Conservation (phyloP, 2,888 invertebrate genomes). For the Beris chalybata region DNA sequence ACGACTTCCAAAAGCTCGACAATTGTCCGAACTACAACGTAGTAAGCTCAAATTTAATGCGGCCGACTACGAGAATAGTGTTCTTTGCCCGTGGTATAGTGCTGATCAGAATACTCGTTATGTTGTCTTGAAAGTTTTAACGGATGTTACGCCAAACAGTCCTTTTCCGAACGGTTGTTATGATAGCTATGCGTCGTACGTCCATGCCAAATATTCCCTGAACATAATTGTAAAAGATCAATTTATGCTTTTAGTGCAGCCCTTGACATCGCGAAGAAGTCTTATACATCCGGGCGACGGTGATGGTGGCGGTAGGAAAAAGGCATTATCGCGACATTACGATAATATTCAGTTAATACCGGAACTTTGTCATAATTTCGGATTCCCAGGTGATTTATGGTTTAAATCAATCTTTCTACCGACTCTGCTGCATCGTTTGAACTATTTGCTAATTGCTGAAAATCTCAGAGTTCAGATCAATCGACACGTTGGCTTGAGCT, state of each 20-base stretch:
- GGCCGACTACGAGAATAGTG: constrained; percentile 68
- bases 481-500: constrained; percentile 43
- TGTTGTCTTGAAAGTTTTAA: constrained; percentile 70
- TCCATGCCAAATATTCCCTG: constrained; percentile 70
- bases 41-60: constrained; percentile 57
- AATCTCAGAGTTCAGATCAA: constrained; percentile 53
- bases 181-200: constrained; percentile 74
- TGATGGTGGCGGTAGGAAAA: constrained; percentile 49
- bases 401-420: constrained; percentile 83
- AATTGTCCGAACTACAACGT: constrained; percentile 59
- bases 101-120: constrained; percentile 60
- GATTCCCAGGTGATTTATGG: constrained; percentile 78
- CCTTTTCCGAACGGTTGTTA: constrained; percentile 66
- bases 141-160: constrained; percentile 67
- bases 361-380: constrained; percentile 77
- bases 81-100: constrained; percentile 88
- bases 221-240: constrained; percentile 63
- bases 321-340: constrained; percentile 33
- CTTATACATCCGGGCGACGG: constrained; percentile 46
- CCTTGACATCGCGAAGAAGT: constrained; percentile 51
- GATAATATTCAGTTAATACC: constrained; percentile 75
- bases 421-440: constrained; percentile 74
- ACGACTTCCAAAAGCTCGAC: constrained; percentile 53
- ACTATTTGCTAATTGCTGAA: constrained; percentile 52
- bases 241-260: constrained; percentile 79